phyloP scores from a whole-genome alignment of 2,797 vertebrate genomes.

The Mormyrus proboscirostris region DNA sequence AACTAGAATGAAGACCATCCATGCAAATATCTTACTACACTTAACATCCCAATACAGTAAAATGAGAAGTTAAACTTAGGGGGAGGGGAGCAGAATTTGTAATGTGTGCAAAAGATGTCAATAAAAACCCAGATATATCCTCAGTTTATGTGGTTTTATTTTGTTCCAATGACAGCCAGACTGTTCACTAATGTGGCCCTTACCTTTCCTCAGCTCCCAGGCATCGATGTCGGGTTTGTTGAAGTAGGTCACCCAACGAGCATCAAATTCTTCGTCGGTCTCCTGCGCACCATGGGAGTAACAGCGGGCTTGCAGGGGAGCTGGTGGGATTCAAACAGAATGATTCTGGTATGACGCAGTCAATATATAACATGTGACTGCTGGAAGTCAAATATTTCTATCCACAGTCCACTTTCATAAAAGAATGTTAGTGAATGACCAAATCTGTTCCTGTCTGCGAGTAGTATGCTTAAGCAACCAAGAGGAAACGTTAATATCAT shows the following conservation, averaged over 20 bases:
- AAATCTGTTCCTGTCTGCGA: not conserved
- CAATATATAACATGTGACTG: not conserved
- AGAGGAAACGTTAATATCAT: not conserved
- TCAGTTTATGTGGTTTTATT: not conserved
- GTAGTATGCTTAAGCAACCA: not conserved
- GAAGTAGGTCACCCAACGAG: conserved; percentile 93
- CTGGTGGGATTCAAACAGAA: conserved; percentile 37
- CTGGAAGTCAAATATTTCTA: not conserved
- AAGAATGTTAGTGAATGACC: not conserved
- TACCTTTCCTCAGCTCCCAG: conserved; percentile 94
- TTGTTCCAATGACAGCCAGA: not conserved
- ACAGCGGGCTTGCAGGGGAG: conserved; percentile 66
- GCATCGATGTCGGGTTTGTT: conserved; percentile 89
- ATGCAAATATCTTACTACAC: not conserved
- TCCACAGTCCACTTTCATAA: not conserved
- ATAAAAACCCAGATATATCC: not conserved
- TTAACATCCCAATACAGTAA: not conserved
- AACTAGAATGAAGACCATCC: not conserved
- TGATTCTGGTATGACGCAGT: not conserved
- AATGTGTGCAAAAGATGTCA: not conserved
- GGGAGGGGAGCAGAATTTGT: no score
- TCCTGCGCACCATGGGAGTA: conserved; percentile 81
- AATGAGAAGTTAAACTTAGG: not conserved
- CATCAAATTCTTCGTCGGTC: conserved; percentile 91
- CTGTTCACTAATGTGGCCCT: not conserved